Percentiles rank a stretch among this genome's conserved stretches.
Evolutionary conservation across 1,140 invertebrate genomes (phyloP).

Genomic region (Carposina sasakii): DNA sequence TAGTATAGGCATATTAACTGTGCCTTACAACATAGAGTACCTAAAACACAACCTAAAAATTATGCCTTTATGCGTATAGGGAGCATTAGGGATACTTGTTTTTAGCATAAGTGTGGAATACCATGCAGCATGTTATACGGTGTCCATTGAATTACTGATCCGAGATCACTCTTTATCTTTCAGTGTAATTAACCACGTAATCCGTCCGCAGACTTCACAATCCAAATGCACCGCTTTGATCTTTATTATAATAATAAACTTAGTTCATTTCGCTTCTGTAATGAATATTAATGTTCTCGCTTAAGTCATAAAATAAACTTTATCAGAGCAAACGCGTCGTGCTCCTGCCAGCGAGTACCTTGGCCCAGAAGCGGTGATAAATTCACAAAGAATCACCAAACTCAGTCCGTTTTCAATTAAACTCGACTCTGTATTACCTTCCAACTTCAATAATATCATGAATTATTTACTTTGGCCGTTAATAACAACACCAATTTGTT

Average conservation of each 20-base stretch:
- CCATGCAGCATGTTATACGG: too few relatives aligned
- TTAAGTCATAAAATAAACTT: conserved; percentile 69
- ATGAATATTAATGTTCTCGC: conserved; percentile 68
- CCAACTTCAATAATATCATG: conserved; percentile 40
- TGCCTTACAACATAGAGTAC: too few relatives aligned
- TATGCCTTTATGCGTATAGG: too few relatives aligned
- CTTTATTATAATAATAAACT: conserved; percentile 65
- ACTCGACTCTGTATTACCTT: conserved; percentile 36
- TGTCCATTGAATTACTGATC: too few relatives aligned
- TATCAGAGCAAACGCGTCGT: conserved; percentile 53
- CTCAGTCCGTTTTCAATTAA: conserved; percentile 58
- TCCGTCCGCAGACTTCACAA: too few relatives aligned
- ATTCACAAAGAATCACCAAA: conserved; percentile 57
- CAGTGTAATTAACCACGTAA: too few relatives aligned
- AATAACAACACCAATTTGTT: conserved; percentile 30
- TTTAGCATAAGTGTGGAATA: too few relatives aligned
- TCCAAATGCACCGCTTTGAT: too few relatives aligned
- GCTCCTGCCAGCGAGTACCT: conserved; percentile 30
- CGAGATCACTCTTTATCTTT: too few relatives aligned
- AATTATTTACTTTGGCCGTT: conserved; percentile 31
- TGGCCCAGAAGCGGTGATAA: conserved; percentile 54
- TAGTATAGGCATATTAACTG: too few relatives aligned
- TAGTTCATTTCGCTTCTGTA: conserved; percentile 61
- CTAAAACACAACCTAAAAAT: too few relatives aligned
- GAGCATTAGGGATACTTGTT: too few relatives aligned